Conservation (phyloP, 37 sponge, comb jelly and placozoan genomes). For the Tethya wilhelma region DNA sequence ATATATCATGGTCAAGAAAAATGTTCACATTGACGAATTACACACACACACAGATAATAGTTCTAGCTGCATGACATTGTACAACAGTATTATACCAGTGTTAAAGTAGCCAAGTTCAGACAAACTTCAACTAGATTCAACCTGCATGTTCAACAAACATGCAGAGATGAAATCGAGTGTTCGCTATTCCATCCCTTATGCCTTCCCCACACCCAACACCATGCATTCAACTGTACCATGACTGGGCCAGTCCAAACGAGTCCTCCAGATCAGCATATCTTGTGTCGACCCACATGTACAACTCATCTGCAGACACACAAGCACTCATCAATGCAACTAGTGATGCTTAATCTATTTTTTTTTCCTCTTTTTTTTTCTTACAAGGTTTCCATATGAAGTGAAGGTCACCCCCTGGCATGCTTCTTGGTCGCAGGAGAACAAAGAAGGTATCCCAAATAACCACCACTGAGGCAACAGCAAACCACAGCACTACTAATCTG, state of each 20-base stretch:
- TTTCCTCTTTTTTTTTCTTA: slow-evolving; percentile 10
- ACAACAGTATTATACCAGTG: slow-evolving; percentile 21
- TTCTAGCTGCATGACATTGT: neutral
- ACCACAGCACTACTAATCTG: slow-evolving; percentile 44
- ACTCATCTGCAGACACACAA: slow-evolving; percentile 50
- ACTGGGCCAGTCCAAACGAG: slow-evolving; percentile 62
- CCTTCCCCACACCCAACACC: no score
- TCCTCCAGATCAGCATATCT: slow-evolving; percentile 82
- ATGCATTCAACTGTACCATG: slow-evolving; percentile 46
- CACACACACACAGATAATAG: neutral
- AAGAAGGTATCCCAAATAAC: slow-evolving; percentile 69
- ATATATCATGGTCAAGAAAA: neutral
- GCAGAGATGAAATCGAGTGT: neutral
- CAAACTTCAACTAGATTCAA: slow-evolving; percentile 36
- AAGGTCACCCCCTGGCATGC: slow-evolving; percentile 67
- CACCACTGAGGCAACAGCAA: slow-evolving; percentile 47
- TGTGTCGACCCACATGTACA: slow-evolving; percentile 71
- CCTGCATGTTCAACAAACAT: slow-evolving; percentile 11
- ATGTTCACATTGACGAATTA: neutral
- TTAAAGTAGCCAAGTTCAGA: slow-evolving; percentile 14
- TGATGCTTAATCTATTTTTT: neutral
- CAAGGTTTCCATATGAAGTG: slow-evolving; percentile 62
- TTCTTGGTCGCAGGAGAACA: slow-evolving; percentile 64
- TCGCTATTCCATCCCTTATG: no score
- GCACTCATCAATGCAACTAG: neutral